These are phyloP conservation scores for Natrix natrix DNA, from an alignment of 2,797 vertebrate species.

Conservation along the genomic window DNA sequence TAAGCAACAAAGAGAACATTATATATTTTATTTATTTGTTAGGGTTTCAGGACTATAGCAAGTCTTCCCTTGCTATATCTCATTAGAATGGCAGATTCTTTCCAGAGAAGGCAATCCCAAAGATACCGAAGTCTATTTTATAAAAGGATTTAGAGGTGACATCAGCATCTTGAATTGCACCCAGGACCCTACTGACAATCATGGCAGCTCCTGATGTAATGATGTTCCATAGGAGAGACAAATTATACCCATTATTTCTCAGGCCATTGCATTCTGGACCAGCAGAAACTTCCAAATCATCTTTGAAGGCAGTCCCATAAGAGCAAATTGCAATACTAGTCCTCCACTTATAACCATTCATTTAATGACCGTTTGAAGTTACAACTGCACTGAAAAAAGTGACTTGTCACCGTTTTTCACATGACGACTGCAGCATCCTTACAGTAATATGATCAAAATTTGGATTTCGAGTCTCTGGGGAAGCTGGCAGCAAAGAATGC, in stretches of 20 bases:
- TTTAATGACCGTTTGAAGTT: not conserved
- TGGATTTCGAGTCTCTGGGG: not conserved
- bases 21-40: not conserved
- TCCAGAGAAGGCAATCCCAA: not conserved
- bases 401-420: not conserved
- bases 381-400: not conserved
- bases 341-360: not conserved
- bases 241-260: not conserved
- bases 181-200: not conserved
- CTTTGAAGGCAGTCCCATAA: not conserved
- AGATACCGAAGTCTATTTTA: not conserved
- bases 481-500: not conserved
- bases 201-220: not conserved
- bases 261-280: not conserved
- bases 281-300: not conserved
- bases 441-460: not conserved
- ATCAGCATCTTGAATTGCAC: not conserved
- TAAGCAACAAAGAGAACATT: not conserved
- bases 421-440: not conserved
- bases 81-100: not conserved
- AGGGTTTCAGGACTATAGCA: not conserved
- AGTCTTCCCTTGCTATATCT: not conserved
- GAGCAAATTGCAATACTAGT: not conserved
- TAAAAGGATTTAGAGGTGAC: not conserved
- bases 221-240: not conserved